Evolutionary conservation across 23 tunicate genomes (phyloP).

Genomic region (Trididemnum miniatum): DNA sequence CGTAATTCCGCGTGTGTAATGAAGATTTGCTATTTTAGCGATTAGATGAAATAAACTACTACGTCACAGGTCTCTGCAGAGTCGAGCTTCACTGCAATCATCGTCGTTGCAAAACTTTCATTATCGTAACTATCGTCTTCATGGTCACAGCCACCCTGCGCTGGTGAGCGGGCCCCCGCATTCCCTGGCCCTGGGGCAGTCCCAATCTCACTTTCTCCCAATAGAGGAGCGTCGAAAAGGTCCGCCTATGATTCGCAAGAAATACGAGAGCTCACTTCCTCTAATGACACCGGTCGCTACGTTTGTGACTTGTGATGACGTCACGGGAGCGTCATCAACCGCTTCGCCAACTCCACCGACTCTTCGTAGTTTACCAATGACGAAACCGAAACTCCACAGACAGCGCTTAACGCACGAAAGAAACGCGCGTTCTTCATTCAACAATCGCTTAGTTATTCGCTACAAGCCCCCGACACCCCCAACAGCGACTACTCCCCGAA

Average conservation of each 20-base stretch:
- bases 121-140: constrained; percentile 48
- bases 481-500: not conserved
- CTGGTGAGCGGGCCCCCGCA: constrained; percentile 62
- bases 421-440: not conserved
- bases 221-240: not conserved
- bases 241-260: not conserved
- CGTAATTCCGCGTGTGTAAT: too few relatives aligned
- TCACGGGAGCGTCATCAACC: not conserved
- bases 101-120: constrained; percentile 41
- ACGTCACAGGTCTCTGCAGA: constrained; percentile 30
- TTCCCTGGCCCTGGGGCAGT: constrained; percentile 55
- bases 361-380: constrained; percentile 23
- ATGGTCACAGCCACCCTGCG: constrained; percentile 53
- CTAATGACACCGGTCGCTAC: constrained; percentile 24
- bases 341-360: constrained; percentile 43
- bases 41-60: too few relatives aligned
- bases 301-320: constrained; percentile 29
- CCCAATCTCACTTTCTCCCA: not conserved
- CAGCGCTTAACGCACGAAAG: not conserved
- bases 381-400: not conserved
- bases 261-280: not conserved
- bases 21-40: too few relatives aligned
- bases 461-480: constrained; percentile 45
- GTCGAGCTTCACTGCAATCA: constrained; percentile 30
- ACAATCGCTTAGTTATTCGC: not conserved